Percentiles rank a stretch among this genome's conserved stretches.
Conservation (phyloP, 1,140 invertebrate species). For the Drosophila subobscura region DNA sequence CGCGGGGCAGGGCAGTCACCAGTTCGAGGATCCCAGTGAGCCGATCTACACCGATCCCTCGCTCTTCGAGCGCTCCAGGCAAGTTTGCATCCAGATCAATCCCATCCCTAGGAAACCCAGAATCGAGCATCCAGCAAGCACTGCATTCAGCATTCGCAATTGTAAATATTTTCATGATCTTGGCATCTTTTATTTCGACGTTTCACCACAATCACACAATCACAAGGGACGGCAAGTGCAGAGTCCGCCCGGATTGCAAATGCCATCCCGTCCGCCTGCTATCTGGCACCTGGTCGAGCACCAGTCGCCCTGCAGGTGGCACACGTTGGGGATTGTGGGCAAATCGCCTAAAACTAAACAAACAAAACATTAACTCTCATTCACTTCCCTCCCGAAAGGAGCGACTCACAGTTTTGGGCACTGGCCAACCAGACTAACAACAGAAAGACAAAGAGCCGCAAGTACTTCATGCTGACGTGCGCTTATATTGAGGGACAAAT, state of each 20-base stretch:
- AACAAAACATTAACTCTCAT: slow-evolving; percentile 20
- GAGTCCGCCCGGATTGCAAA: slow-evolving; percentile 63
- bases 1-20: slow-evolving; percentile 49
- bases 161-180: slow-evolving; percentile 53
- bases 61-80: slow-evolving; percentile 92
- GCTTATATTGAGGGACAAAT: slow-evolving; percentile 9
- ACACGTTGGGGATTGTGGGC: slow-evolving; percentile 53
- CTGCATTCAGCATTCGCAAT: slow-evolving; percentile 27
- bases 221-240: slow-evolving; percentile 68
- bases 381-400: slow-evolving; percentile 12
- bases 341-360: slow-evolving; percentile 35
- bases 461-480: slow-evolving; percentile 44
- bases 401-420: slow-evolving; percentile 42
- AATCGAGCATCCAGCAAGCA: not conserved
- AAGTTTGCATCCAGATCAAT: slow-evolving; percentile 19
- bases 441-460: slow-evolving; percentile 28
- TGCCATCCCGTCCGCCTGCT: slow-evolving; percentile 66
- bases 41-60: slow-evolving; percentile 97
- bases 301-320: slow-evolving; percentile 59
- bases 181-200: slow-evolving; percentile 13
- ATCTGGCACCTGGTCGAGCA: slow-evolving; percentile 60
- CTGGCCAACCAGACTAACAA: slow-evolving; percentile 43
- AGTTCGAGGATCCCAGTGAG: slow-evolving; percentile 93
- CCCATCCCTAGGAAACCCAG: slow-evolving; percentile 15
- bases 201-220: slow-evolving; percentile 7